A percentile compares a stretch with the other conserved stretches of the same genome.
Conservation (phyloP, 2,113 vertebrate species). For the Scatophagus argus region DNA sequence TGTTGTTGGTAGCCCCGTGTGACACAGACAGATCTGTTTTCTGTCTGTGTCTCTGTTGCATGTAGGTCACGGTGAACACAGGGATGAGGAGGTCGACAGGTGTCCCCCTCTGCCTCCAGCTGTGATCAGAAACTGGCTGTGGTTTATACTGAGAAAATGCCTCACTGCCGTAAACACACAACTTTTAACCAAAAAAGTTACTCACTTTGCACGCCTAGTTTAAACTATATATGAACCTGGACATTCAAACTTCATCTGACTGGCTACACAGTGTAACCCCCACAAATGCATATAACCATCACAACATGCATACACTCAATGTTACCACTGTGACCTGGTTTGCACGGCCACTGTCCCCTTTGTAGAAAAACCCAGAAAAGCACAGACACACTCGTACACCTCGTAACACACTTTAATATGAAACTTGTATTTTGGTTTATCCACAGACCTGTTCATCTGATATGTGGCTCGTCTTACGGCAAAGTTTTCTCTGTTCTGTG, state of each 20-base stretch:
- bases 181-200: background rate
- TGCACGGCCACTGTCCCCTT: background rate
- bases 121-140: conserved; percentile 67
- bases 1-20: background rate
- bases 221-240: no score
- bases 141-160: conserved; percentile 71
- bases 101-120: conserved; percentile 68
- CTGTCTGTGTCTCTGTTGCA: conserved; percentile 39
- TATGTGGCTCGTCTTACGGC: conserved; percentile 5
- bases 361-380: background rate
- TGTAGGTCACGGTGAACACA: conserved; percentile 74
- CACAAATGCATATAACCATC: background rate
- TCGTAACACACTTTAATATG: conserved; percentile 11
- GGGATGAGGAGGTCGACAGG: conserved; percentile 50
- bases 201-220: background rate
- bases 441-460: conserved; percentile 14
- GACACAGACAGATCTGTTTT: background rate
- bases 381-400: background rate
- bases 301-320: background rate
- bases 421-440: conserved; percentile 35
- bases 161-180: conserved; percentile 12
- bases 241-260: background rate
- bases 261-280: background rate
- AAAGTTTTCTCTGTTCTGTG: background rate
- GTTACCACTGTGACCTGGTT: conserved; percentile 7